Conservation (phyloP, 35 echinoderm and acorn worm genomes). For the Antedon bifida region DNA sequence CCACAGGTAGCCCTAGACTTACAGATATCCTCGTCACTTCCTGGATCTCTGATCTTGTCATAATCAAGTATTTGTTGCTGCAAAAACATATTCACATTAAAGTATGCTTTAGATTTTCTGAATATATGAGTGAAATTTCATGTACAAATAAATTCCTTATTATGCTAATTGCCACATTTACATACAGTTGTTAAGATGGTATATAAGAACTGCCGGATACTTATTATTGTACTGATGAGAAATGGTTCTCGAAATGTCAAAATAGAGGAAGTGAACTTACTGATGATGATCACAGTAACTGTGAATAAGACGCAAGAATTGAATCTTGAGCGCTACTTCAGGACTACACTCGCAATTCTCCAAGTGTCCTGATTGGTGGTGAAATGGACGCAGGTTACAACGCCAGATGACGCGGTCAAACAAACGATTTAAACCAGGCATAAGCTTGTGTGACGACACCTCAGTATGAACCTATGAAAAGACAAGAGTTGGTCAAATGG, state of each 20-base stretch:
- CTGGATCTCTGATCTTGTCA: constrained; percentile 74
- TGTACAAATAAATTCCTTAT: no score
- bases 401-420: constrained; percentile 96
- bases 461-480: constrained; percentile 73
- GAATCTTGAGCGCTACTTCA: constrained; percentile 91
- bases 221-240: no score
- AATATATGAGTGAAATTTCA: no score
- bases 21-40: constrained; percentile 68
- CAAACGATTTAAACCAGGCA: constrained; percentile 76
- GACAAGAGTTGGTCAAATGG: neutral
- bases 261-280: constrained; percentile 33
- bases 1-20: constrained; percentile 36
- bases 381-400: constrained; percentile 57
- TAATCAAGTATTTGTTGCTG: constrained; percentile 88
- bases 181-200: no score
- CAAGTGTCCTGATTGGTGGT: constrained; percentile 36
- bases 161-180: no score
- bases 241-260: no score
- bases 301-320: constrained; percentile 84
- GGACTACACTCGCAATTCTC: constrained; percentile 99
- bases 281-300: constrained; percentile 96
- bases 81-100: constrained; percentile 4
- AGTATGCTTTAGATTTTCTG: no score
- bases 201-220: no score
- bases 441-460: constrained; percentile 50